Conservation (phyloP, 2,113 vertebrate species). For the Sinocyclocheilus anshuiensis region DNA sequence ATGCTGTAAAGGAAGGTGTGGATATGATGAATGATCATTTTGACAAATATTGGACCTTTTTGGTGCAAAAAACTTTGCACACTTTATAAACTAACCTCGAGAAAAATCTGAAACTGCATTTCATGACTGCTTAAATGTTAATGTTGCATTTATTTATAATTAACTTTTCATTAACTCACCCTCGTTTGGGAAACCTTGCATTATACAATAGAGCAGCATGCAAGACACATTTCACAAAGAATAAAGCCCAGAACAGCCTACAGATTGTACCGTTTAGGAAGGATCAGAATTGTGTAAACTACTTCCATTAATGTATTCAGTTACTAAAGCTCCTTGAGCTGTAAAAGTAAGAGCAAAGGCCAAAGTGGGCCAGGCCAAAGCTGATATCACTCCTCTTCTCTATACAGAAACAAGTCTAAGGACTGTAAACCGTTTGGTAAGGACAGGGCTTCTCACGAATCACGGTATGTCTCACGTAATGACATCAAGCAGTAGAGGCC, state of each 20-base stretch:
- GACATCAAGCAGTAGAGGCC: not conserved
- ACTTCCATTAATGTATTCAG: not conserved
- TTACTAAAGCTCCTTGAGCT: not conserved
- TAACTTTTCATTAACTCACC: no score
- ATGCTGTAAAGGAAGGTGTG: no score
- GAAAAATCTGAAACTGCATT: no score
- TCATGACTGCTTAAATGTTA: no score
- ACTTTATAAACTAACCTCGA: no score
- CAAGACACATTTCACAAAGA: not conserved
- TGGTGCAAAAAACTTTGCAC: no score
- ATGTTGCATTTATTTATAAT: no score
- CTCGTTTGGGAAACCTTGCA: not conserved
- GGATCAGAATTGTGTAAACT: not conserved
- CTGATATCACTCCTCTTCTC: conserved; percentile 5
- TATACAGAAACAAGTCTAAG: conserved; percentile 18
- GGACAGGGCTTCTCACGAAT: not conserved
- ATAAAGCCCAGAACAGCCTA: not conserved
- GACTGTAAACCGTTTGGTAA: not conserved
- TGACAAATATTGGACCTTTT: no score
- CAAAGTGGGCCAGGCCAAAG: not conserved
- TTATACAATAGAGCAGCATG: not conserved
- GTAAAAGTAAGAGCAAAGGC: not conserved
- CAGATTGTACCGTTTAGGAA: not conserved
- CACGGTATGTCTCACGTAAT: not conserved
- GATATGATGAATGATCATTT: no score